These are phyloP conservation scores for Meles meles DNA, from an alignment of 2,113 vertebrate species.

Conservation along the genomic window DNA sequence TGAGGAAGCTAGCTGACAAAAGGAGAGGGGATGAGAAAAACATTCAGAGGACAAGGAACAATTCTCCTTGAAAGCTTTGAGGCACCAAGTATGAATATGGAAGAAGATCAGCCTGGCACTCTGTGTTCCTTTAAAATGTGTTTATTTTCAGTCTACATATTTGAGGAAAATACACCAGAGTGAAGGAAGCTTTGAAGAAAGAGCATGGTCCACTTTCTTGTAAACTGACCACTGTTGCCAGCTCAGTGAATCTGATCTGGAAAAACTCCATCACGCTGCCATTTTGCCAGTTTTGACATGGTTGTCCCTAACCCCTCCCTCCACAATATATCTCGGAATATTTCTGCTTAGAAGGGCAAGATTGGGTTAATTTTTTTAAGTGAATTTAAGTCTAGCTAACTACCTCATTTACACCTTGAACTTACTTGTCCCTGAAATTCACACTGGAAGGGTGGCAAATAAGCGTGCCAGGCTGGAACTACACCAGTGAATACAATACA, in stretches of 20 bases:
- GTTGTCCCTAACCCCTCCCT: fast-evolving
- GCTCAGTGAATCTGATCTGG: neutral
- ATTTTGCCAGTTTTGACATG: neutral
- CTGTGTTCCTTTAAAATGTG: neutral
- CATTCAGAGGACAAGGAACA: neutral
- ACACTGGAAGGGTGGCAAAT: neutral
- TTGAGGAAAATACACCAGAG: neutral
- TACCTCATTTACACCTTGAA: neutral
- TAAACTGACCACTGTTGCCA: neutral
- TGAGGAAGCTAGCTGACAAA: neutral
- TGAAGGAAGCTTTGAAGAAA: neutral
- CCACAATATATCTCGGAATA: neutral
- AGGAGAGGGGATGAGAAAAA: neutral
- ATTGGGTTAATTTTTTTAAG: neutral
- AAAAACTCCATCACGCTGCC: neutral
- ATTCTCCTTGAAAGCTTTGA: neutral
- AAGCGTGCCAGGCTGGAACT: neutral
- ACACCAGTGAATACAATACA: neutral
- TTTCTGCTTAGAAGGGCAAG: neutral
- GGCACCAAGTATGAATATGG: neutral
- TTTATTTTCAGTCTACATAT: conserved; percentile 39
- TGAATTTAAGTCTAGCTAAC: neutral
- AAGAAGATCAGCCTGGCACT: neutral
- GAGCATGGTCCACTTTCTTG: neutral
- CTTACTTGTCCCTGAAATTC: neutral